phyloP scores from a whole-genome alignment of 2,113 vertebrate species.

The Alligator sinensis region DNA sequence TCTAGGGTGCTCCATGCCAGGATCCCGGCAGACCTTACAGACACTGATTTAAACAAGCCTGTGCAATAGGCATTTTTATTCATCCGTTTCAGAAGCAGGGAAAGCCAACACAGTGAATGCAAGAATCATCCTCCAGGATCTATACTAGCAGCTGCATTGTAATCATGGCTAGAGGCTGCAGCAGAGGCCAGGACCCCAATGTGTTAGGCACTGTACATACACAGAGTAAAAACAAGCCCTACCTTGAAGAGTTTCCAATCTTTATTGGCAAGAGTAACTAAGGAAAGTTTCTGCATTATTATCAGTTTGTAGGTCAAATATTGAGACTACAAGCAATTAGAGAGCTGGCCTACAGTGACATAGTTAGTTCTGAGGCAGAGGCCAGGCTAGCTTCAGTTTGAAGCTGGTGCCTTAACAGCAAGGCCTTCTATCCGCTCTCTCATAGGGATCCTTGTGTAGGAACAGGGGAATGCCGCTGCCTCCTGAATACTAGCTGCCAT shows the following conservation, averaged over 20 bases:
- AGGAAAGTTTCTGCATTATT: background rate
- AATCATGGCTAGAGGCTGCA: background rate
- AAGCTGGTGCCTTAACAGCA: background rate
- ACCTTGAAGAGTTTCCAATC: background rate
- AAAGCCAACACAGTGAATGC: background rate
- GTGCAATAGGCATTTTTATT: background rate
- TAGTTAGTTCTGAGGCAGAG: background rate
- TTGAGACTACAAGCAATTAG: background rate
- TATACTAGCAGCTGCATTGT: background rate
- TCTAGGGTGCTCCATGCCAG: background rate
- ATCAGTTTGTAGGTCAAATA: background rate
- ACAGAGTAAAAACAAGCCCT: background rate
- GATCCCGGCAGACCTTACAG: background rate
- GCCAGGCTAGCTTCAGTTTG: background rate
- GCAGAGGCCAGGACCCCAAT: background rate
- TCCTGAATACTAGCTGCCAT: background rate
- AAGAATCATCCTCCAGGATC: background rate
- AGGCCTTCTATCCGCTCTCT: background rate
- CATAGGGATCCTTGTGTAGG: background rate
- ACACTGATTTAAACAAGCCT: background rate
- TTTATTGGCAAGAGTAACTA: rapidly evolving
- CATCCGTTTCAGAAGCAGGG: background rate
- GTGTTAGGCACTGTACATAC: background rate
- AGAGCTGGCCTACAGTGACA: rapidly evolving
- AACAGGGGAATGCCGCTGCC: rapidly evolving